Evolutionary conservation across 2,797 vertebrate genomes (phyloP).

Genomic region (Pelodytes ibericus): DNA sequence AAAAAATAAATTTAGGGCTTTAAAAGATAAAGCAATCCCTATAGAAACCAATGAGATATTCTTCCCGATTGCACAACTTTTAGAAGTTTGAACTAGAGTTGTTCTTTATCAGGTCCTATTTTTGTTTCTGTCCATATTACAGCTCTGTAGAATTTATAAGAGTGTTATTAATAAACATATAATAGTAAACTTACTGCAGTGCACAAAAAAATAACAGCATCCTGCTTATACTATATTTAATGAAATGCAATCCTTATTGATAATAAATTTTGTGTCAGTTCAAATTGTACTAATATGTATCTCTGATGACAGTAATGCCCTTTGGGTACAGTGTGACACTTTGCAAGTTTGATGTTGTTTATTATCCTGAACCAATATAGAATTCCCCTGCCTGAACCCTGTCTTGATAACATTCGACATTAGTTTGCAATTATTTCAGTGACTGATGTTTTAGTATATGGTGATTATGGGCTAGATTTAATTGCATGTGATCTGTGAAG

Average conservation of each 20-base stretch:
- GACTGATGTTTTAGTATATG: constrained; percentile 6
- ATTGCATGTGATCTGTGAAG: constrained; percentile 5
- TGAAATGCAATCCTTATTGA: background rate
- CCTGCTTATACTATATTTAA: background rate
- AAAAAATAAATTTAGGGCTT: too few relatives aligned
- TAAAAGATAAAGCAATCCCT: too few relatives aligned
- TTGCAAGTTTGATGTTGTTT: constrained; percentile 6
- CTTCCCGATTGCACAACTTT: too few relatives aligned
- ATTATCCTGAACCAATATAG: background rate
- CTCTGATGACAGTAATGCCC: background rate
- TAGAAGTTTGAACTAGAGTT: too few relatives aligned
- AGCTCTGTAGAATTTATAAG: background rate
- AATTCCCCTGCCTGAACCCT: background rate
- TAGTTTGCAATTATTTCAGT: constrained; percentile 2
- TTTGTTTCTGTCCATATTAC: background rate
- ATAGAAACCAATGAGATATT: too few relatives aligned
- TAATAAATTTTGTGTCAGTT: background rate
- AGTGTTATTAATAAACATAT: background rate
- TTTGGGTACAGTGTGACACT: background rate
- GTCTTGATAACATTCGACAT: background rate
- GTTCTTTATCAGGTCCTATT: too few relatives aligned
- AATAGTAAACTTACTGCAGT: background rate
- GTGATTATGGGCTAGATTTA: constrained; percentile 11
- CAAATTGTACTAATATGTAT: background rate
- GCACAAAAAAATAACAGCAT: background rate